Percentiles rank a stretch among this genome's conserved stretches.
These are phyloP conservation scores for Eudyptes chrysolophus DNA, from an alignment of 2,113 vertebrate genomes.

Conservation along the genomic window DNA sequence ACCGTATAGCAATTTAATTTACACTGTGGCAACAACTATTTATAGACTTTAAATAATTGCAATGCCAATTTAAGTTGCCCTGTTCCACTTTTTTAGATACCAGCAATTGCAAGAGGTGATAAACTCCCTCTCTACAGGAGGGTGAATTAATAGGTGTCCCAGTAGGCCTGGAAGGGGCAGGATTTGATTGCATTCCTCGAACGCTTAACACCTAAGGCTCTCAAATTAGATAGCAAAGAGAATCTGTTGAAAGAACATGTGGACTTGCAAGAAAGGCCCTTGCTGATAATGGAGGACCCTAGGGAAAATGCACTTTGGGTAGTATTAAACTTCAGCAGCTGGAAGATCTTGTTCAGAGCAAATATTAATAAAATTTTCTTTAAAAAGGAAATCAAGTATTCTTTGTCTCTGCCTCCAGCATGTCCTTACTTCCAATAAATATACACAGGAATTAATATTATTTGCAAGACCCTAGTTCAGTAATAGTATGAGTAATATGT, in stretches of 20 bases:
- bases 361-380: neutral
- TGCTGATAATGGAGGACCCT: neutral
- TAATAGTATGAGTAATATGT: neutral
- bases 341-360: neutral
- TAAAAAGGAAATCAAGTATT: neutral
- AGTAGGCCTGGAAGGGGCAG: constrained; percentile 14
- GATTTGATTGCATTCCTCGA: constrained; percentile 26
- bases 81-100: constrained; percentile 12
- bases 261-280: neutral
- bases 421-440: neutral
- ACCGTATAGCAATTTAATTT: constrained; percentile 1
- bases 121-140: constrained; percentile 23
- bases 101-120: constrained; percentile 15
- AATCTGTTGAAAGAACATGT: neutral
- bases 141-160: constrained; percentile 50
- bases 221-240: neutral
- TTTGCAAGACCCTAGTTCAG: neutral
- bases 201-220: neutral
- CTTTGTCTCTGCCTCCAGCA: neutral
- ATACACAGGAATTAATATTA: neutral
- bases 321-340: neutral
- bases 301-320: neutral
- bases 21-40: constrained; percentile 28
- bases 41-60: constrained; percentile 52
- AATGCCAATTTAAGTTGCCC: constrained; percentile 36